Percentiles rank a stretch among this genome's conserved stretches.
phyloP scores from a whole-genome alignment of 2,113 vertebrate genomes.

The Natator depressus region DNA sequence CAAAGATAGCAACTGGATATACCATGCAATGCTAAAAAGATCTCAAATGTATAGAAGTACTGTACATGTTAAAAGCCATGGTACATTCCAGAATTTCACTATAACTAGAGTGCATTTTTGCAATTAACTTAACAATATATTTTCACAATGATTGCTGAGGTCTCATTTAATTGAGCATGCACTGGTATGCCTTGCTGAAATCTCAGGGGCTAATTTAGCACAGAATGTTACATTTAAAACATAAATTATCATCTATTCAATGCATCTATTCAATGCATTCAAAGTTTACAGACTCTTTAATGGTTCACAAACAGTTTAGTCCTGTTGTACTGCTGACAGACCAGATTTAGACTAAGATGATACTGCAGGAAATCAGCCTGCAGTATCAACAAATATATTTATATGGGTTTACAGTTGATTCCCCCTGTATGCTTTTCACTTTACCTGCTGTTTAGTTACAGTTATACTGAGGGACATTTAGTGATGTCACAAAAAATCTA shows the following conservation, averaged over 20 bases:
- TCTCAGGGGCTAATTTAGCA: background rate
- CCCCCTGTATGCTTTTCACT: background rate
- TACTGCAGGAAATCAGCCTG: background rate
- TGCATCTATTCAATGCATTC: background rate
- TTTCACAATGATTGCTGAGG: background rate
- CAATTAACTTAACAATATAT: background rate
- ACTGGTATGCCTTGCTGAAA: background rate
- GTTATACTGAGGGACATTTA: background rate
- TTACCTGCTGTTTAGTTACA: background rate
- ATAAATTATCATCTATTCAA: background rate
- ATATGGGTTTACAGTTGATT: background rate
- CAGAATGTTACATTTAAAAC: background rate
- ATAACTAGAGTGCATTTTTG: background rate
- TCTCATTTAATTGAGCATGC: background rate
- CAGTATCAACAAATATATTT: background rate
- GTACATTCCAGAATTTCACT: background rate
- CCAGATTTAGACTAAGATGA: background rate
- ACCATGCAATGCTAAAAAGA: background rate
- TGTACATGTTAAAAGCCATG: background rate
- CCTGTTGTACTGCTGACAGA: background rate
- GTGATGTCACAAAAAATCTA: background rate
- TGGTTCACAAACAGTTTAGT: background rate
- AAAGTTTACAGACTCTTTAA: background rate
- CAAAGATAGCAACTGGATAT: background rate
- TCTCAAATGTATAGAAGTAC: background rate